Conservation (phyloP, 2,797 vertebrate genomes). For the Muscicapa striata region DNA sequence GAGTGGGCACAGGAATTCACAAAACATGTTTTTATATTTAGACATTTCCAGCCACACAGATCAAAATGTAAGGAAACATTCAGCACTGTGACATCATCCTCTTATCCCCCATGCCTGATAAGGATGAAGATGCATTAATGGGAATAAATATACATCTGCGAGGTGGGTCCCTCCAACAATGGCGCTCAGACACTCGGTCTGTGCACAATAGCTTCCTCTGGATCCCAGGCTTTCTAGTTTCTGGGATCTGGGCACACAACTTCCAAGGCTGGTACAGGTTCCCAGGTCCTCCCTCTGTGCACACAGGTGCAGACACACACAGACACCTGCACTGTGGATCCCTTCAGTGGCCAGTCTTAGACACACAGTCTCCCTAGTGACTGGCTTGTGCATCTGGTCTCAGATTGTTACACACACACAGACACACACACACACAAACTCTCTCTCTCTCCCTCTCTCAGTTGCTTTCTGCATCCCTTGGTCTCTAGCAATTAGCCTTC, state of each 20-base stretch:
- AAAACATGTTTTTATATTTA: neutral
- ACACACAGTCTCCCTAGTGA: neutral
- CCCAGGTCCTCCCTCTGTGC: neutral
- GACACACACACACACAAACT: no score
- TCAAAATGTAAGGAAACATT: neutral
- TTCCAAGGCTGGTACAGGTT: neutral
- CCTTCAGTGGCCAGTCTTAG: neutral
- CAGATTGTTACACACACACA: no score
- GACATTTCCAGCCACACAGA: neutral
- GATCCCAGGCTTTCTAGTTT: neutral
- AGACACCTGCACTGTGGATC: neutral
- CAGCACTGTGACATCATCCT: neutral
- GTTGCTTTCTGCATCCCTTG: no score
- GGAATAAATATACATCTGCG: neutral
- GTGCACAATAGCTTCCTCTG: neutral
- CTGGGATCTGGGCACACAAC: neutral
- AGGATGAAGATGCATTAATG: neutral
- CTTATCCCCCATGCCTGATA: neutral
- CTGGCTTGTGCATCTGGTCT: neutral
- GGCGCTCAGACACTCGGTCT: fast-evolving
- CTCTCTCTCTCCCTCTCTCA: no score
- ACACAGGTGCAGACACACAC: neutral
- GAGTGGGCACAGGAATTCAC: neutral
- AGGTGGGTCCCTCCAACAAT: neutral
- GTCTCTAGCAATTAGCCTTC: no score